phyloP scores from a whole-genome alignment of 1,140 invertebrate species.

The Triops longicaudatus region DNA sequence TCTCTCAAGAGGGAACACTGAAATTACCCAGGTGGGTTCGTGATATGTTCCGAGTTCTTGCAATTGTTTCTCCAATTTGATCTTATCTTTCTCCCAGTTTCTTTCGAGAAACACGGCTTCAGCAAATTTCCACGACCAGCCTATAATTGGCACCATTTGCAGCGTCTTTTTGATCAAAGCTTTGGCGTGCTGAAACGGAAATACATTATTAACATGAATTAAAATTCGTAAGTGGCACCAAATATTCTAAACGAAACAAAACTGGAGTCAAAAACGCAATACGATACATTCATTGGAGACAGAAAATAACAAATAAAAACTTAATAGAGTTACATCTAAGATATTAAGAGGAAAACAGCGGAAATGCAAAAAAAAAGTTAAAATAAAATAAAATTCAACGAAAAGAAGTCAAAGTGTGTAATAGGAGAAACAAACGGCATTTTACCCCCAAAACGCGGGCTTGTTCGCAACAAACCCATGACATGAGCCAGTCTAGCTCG shows the following conservation, averaged over 20 bases:
- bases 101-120: conserved; percentile 88
- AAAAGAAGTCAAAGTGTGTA: conserved; percentile 20
- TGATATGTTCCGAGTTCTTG: conserved; percentile 74
- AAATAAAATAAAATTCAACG: conserved; percentile 19
- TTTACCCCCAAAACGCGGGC: conserved; percentile 66
- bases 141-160: conserved; percentile 82
- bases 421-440: conserved; percentile 31
- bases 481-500: conserved; percentile 89
- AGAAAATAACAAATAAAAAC: too few relatives aligned
- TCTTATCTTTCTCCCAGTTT: conserved; percentile 80
- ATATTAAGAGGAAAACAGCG: too few relatives aligned
- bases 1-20: conserved; percentile 16
- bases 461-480: conserved; percentile 76
- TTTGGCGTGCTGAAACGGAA: conserved; percentile 73
- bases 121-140: conserved; percentile 90
- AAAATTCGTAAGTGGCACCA: too few relatives aligned
- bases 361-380: too few relatives aligned
- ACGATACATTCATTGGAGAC: too few relatives aligned
- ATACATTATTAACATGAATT: not conserved
- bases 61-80: conserved; percentile 69
- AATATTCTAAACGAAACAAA: too few relatives aligned
- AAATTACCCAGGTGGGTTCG: conserved; percentile 70
- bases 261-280: too few relatives aligned
- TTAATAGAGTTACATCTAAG: too few relatives aligned
- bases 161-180: conserved; percentile 89